Base-by-base conservation (phyloP, 1,140 invertebrate genomes). In the Danaus plexippus region DNA sequence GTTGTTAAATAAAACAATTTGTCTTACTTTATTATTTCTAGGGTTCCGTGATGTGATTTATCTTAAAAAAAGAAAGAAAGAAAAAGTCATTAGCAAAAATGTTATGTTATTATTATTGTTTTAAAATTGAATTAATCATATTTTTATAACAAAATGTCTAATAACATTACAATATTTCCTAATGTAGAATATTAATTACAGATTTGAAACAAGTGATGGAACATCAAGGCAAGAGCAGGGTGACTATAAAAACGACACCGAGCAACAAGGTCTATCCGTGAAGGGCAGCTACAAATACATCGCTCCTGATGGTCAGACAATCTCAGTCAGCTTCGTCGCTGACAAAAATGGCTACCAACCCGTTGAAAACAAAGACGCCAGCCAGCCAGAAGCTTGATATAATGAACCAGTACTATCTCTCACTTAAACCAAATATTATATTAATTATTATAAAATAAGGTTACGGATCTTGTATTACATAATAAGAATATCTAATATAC, bases 301-400 rank as follows among this genome's bases (percentile, higher is more conserved):
- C 1, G 89, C 88, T 9, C 88, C 89, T n/a, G 92, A 94, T 71
- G 92, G 92, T 11, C 87, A 88, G 22, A 87, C 88, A 11, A 89
- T 91, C 53, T 87, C 88, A 1, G 80, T 93, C 9, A 90, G 84
- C 43, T 94, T 92, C 75, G 79, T 89, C 40, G 93, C 93, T 47
- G 92, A 94, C 73, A 92, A 94, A 75, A 92, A 93, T 54, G 93
- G 93, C 9, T 94, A 93, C 89, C 91, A 90, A 54, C 91, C 92
- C 40, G 71, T 66, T 10, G 79, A 82, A 66, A 66, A 70, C 10
- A 70, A 63, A n/a, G 69, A 63, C 3, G 64, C 66, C 43, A 47
- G 64, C 15, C 57, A 66, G 53, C 65, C 73, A 40, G 66, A 75
- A 42, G 53, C 59, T 13, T 50, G 45, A 52, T 32, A 32, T 32